These are phyloP conservation scores for Plumapathes pennacea DNA, from an alignment of 92 coral and sea anemone genomes.

Conservation along the genomic window DNA sequence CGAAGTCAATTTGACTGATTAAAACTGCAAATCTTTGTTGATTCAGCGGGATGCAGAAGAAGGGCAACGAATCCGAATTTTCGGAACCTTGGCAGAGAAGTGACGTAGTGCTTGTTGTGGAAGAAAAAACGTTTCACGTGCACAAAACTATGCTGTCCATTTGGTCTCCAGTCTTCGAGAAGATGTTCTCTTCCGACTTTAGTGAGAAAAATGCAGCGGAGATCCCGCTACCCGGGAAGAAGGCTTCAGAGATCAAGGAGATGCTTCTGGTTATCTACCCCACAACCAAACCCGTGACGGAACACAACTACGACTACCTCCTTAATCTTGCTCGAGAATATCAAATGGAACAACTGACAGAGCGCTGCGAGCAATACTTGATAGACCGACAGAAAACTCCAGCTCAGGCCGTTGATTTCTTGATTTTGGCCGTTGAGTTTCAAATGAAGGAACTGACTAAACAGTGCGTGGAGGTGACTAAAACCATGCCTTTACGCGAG, in stretches of 20 bases:
- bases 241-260: constrained; percentile 66
- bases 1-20: no score
- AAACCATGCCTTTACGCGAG: constrained; percentile 62
- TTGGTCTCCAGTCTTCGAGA: constrained; percentile 92
- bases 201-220: constrained; percentile 57
- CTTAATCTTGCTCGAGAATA: constrained; percentile 69
- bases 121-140: constrained; percentile 66
- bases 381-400: constrained; percentile 69
- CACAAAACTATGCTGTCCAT: constrained; percentile 73
- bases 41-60: constrained; percentile 85
- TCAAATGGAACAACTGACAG: constrained; percentile 81
- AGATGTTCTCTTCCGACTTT: constrained; percentile 47
- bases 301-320: constrained; percentile 65
- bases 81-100: constrained; percentile 82
- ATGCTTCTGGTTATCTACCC: constrained; percentile 73
- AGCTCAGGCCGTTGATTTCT: constrained; percentile 68
- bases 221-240: constrained; percentile 58
- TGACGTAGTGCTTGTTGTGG: constrained; percentile 57
- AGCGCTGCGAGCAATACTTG: constrained; percentile 67
- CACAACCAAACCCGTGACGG: constrained; percentile 62
- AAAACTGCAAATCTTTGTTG: no score
- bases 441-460: constrained; percentile 51
- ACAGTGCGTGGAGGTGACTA: constrained; percentile 74
- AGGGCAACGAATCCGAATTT: constrained; percentile 70
- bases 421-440: constrained; percentile 53